Evolutionary conservation across 2,113 vertebrate genomes (phyloP), one percentile per base, ranked within the genome.

Genomic region (Chunga burmeisteri): DNA sequence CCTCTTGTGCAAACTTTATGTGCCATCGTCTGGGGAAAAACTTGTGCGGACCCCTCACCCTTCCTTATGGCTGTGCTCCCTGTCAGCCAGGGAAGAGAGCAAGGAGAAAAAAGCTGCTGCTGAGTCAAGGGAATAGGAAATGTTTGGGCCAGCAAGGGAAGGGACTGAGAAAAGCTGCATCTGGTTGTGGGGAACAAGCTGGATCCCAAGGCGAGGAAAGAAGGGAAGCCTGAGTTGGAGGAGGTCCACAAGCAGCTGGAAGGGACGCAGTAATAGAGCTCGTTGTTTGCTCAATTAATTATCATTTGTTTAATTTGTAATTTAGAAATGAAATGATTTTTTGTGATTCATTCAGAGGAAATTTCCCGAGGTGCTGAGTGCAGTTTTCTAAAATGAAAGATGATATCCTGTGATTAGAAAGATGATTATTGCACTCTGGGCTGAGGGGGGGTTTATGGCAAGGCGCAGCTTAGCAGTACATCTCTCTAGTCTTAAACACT

Each of bases 281-380:
- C 73, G n/a, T 25, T 92, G 66, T 94, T 92, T 93, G 38, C 58
- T 93, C 67, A 50, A 88, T 95, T 95, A 96, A 87, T 96, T 93
- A 70, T 71, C 17, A 81, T 78, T 92, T 47, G 3, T 92, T 93
- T 95, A 86, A 90, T 88, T 96, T 88, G 58, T 81, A 92, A 86
- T 90, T 93, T 92, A 86, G 85, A 90, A 94, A 88, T 78, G 15
- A 83, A 88, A 81, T 86, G 0, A 40, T 80, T 81, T 92, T 85
- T 93, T 81, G 63, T 67, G 67, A 90, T 88, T 78, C 74, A 63
- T 77, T 86, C 71, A 34, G 71, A 61, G 8, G 74, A 96, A 81
- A 94, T 90, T 91, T 96, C 70, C 81, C 0, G 7, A 95, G 88
- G 79, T 95, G 86, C 68, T 1, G 6, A 79, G 36, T 88, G 81